phyloP scores from a whole-genome alignment of 2,113 vertebrate species.

The Thymallus thymallus region DNA sequence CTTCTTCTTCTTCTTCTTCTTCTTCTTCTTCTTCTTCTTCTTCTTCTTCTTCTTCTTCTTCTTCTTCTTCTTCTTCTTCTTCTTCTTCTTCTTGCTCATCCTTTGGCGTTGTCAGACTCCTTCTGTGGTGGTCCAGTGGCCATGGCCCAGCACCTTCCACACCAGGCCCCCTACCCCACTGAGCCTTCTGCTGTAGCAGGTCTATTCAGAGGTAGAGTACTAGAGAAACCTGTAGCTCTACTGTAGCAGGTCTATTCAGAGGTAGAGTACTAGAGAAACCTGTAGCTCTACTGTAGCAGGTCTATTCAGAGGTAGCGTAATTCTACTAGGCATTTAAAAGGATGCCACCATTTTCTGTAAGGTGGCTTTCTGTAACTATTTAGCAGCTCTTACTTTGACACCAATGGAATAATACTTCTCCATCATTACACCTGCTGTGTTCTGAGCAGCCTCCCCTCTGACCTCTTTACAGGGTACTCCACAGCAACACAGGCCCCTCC shows the following conservation, averaged over 20 bases:
- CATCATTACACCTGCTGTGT: neutral
- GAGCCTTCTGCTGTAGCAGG: slow-evolving; percentile 87
- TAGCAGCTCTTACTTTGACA: neutral
- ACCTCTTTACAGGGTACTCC: slow-evolving; percentile 79
- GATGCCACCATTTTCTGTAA: too few relatives aligned
- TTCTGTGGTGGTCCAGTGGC: slow-evolving; percentile 83
- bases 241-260: slow-evolving; percentile 16
- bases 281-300: slow-evolving; percentile 7
- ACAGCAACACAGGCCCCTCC: slow-evolving; percentile 83
- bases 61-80: slow-evolving; percentile 40
- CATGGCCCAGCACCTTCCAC: slow-evolving; percentile 80
- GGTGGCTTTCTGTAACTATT: neutral
- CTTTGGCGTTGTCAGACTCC: slow-evolving; percentile 81
- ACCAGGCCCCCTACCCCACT: slow-evolving; percentile 81
- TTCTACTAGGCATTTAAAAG: neutral
- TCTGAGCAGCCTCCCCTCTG: neutral
- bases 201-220: slow-evolving; percentile 87
- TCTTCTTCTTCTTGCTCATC: slow-evolving; percentile 39
- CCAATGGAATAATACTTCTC: neutral
- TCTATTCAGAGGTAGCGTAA: slow-evolving; percentile 5
- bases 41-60: slow-evolving; percentile 45
- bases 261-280: slow-evolving; percentile 4
- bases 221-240: slow-evolving; percentile 30
- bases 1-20: slow-evolving; percentile 35
- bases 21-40: slow-evolving; percentile 41